Percentiles rank a stretch among this genome's conserved stretches.
These are phyloP conservation scores for Rhynchonycteris naso DNA, from an alignment of 2,797 vertebrate species.

Conservation along the genomic window DNA sequence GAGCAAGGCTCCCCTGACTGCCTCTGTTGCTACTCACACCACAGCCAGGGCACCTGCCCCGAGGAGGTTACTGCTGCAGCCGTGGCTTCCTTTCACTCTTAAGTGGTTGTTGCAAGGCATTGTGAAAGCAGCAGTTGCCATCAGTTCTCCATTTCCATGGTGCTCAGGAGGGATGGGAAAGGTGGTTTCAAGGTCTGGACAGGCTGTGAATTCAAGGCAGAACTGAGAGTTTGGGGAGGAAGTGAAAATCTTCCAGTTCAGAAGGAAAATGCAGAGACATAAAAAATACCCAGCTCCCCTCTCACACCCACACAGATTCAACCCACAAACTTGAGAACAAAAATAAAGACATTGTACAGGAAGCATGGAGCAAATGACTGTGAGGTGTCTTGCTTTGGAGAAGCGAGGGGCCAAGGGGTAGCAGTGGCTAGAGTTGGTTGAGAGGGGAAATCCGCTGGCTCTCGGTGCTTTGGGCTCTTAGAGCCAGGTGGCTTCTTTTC, in stretches of 20 bases:
- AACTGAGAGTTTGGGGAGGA: slow-evolving; percentile 71
- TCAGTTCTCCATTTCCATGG: neutral
- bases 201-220: slow-evolving; percentile 51
- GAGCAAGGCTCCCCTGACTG: neutral
- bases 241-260: slow-evolving; percentile 58
- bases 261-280: slow-evolving; percentile 69
- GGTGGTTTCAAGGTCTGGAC: neutral
- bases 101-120: neutral
- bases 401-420: neutral
- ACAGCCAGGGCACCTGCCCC: neutral
- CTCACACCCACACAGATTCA: slow-evolving; percentile 52
- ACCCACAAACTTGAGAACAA: neutral
- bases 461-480: neutral
- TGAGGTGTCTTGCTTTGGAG: slow-evolving; percentile 11
- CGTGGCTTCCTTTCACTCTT: neutral
- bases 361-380: slow-evolving; percentile 69
- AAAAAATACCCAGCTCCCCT: slow-evolving; percentile 49
- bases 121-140: neutral
- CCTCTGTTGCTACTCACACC: neutral
- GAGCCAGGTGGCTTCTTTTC: neutral
- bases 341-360: slow-evolving; percentile 46
- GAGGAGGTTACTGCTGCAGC: neutral
- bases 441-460: neutral
- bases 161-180: neutral
- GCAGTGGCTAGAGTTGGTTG: neutral